A percentile compares a stretch with the other conserved stretches of the same genome.
phyloP scores from a whole-genome alignment of 2,797 vertebrate genomes.

The Urophycis tenuis region DNA sequence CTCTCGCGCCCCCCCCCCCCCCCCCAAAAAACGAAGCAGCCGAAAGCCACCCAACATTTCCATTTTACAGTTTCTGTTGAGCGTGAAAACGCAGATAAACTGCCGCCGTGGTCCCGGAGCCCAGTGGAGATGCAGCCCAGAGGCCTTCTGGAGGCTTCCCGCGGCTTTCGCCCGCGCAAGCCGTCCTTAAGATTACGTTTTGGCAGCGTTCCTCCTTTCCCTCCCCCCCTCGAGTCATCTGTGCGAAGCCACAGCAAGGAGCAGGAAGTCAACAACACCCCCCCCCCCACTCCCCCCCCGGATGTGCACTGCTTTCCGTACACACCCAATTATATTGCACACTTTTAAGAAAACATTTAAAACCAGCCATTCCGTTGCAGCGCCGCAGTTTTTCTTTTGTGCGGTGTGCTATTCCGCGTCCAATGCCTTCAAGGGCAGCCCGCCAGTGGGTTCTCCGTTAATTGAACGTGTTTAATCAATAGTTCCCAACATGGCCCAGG shows the following conservation, averaged over 20 bases:
- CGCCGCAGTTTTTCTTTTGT: too few species aligned
- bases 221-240: not conserved
- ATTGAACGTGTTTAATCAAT: conserved; percentile 51
- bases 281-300: not conserved
- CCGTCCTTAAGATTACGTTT: not conserved
- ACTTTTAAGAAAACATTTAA: not conserved
- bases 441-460: conserved; percentile 34
- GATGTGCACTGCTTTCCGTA: not conserved
- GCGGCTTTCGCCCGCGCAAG: not conserved
- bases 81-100: not conserved
- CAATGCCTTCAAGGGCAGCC: conserved; percentile 26
- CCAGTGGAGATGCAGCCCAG: not conserved
- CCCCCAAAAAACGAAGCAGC: not conserved
- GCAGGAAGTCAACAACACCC: not conserved
- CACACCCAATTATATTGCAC: not conserved
- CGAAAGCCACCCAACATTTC: not conserved
- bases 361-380: not conserved
- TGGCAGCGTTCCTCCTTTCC: not conserved
- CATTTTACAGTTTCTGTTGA: not conserved
- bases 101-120: not conserved
- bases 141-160: not conserved
- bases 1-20: not conserved
- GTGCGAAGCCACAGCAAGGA: not conserved
- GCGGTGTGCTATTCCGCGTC: not conserved
- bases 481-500: conserved; percentile 15